These are phyloP conservation scores for Zeugodacus cucurbitae DNA, from an alignment of 1,140 invertebrate species.

Conservation along the genomic window DNA sequence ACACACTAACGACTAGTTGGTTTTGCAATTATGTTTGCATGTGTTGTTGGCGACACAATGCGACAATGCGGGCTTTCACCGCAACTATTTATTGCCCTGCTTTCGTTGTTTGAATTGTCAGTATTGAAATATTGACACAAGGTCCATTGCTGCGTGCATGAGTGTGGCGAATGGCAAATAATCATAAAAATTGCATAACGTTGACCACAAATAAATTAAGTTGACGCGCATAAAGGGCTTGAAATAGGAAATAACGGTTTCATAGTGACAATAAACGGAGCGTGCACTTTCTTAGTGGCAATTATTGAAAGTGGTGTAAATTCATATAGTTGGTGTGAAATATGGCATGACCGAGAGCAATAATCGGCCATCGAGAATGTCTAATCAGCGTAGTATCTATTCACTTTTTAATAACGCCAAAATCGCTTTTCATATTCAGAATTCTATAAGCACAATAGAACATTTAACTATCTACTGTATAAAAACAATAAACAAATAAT, in stretches of 20 bases:
- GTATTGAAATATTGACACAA: slow-evolving; percentile 25
- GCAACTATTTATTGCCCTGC: background rate
- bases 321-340: too few relatives aligned
- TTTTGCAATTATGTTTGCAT: background rate
- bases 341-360: too few relatives aligned
- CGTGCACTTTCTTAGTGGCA: background rate
- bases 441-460: too few relatives aligned
- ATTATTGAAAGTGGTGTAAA: background rate
- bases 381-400: too few relatives aligned
- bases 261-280: background rate
- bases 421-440: too few relatives aligned
- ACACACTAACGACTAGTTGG: background rate
- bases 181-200: slow-evolving; percentile 2
- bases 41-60: background rate
- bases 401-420: too few relatives aligned
- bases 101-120: background rate
- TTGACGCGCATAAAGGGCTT: background rate
- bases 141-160: background rate
- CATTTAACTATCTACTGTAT: too few relatives aligned
- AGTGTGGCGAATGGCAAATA: slow-evolving; percentile 2
- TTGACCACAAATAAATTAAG: slow-evolving; percentile 21
- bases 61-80: slow-evolving; percentile 8
- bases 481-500: too few relatives aligned
- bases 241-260: background rate
- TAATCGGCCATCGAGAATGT: too few relatives aligned